Conservation (phyloP, 2,113 vertebrate genomes). For the Martes martes region DNA sequence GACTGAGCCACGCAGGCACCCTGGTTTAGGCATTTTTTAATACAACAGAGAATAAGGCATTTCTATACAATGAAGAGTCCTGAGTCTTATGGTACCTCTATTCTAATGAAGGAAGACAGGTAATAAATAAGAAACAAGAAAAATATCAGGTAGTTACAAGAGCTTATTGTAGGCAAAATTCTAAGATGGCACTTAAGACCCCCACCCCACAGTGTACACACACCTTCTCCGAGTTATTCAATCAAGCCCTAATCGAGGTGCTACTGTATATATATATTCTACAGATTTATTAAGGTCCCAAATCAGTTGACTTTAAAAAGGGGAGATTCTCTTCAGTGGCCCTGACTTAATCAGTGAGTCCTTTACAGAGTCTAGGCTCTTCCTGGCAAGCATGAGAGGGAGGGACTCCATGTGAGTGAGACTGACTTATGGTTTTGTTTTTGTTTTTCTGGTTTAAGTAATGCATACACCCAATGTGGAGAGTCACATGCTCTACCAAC, state of each 20-base stretch:
- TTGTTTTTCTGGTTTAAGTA: not conserved
- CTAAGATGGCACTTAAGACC: not conserved
- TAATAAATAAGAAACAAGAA: not conserved
- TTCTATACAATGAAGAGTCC: not conserved
- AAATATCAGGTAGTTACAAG: not conserved
- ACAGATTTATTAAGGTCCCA: not conserved
- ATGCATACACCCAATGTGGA: not conserved
- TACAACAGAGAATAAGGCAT: not conserved
- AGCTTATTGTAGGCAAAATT: not conserved
- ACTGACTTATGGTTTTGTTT: not conserved
- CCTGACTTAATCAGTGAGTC: not conserved
- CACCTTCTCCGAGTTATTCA: not conserved
- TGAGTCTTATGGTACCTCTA: not conserved
- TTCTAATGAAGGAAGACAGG: not conserved
- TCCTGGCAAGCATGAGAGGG: not conserved
- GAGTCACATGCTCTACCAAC: not conserved
- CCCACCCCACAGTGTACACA: not conserved
- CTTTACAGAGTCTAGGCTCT: not conserved
- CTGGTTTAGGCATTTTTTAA: not conserved
- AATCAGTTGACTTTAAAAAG: not conserved
- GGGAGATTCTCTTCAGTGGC: not conserved
- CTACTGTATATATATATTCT: not conserved
- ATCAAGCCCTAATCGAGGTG: not conserved
- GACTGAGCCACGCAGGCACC: not conserved
- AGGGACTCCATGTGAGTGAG: not conserved